Evolutionary conservation across 2,797 vertebrate genomes (phyloP), one percentile per base, ranked within the genome.

Genomic region (Helicolenus hilgendorfi): DNA sequence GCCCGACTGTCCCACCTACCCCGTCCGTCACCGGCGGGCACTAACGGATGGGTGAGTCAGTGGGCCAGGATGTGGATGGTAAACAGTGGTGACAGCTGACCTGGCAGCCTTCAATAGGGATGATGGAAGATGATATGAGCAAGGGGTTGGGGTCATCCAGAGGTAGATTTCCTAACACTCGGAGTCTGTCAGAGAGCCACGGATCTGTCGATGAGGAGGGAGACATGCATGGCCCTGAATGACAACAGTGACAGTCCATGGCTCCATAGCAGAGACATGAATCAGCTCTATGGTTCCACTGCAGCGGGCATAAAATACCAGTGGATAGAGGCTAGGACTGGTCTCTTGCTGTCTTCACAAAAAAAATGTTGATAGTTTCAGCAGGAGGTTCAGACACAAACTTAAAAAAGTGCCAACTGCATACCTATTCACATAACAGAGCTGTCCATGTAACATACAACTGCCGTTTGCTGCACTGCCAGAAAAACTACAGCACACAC

Each of bases 31-130:
- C 60, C 77, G 24, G 69, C 14, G 35, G 71, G 83, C 81, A 72
- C 81, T 85, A 93, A 89, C 87, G 87, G 88, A 93, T 90, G 92
- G 87, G 89, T 87, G 89, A 91, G 87, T 90, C 85, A 53, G 77
- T 92, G 90, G 88, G 58, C 88, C 74, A 72, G 83, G 77, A 89
- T 87, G 83, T 71, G 84, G 85, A 92, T 53, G 22, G 89, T 94
- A 92, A 93, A 89, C 89, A 64, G 79, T 78, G 85, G 67, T 84
- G 93, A 96, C 95, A 94, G 94, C 94, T 93, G 94, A 96, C 91
- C 92, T 90, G 89, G 90, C 91, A 90, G 81, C 87, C 87, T 87
- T 85, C 85, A 70, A 56, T 79, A 67, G 77, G 38, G 74, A 88
- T 88, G 89, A 96, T 91, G 83, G 92, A 91, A 53, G 81, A 90